These are phyloP conservation scores for Addax nasomaculatus DNA, from an alignment of 2,113 vertebrate genomes.

Conservation along the genomic window DNA sequence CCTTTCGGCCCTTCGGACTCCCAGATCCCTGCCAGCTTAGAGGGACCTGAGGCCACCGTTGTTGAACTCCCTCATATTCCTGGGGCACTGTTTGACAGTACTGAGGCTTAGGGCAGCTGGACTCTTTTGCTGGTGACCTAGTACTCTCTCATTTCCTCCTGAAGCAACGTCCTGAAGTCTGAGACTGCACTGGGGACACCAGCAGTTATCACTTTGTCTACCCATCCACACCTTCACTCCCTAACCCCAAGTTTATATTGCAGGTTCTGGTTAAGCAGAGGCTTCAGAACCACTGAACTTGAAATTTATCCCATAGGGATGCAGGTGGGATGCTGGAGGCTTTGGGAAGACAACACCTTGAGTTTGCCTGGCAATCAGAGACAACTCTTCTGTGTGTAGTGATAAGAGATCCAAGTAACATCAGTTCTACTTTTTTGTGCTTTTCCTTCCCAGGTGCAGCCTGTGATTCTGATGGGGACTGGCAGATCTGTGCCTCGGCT, in stretches of 20 bases:
- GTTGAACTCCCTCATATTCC: constrained; percentile 15
- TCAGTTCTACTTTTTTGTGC: constrained; percentile 41
- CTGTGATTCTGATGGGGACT: constrained; percentile 59
- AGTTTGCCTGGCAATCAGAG: constrained; percentile 54
- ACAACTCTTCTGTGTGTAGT: constrained; percentile 50
- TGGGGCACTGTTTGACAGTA: constrained; percentile 42
- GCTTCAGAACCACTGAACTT: constrained; percentile 63
- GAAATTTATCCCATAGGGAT: constrained; percentile 41
- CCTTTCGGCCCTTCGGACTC: background rate
- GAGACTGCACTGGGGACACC: constrained; percentile 51
- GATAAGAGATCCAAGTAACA: constrained; percentile 63
- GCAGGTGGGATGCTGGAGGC: constrained; percentile 30
- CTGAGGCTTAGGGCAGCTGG: constrained; percentile 57
- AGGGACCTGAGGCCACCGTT: background rate
- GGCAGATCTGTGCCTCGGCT: constrained; percentile 51
- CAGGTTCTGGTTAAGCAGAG: constrained; percentile 63
- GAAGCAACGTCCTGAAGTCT: constrained; percentile 13
- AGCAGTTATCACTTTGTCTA: constrained; percentile 52
- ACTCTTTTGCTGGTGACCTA: constrained; percentile 46
- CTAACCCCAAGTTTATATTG: constrained; percentile 42
- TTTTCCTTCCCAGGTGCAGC: constrained; percentile 46
- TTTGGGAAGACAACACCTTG: constrained; percentile 43
- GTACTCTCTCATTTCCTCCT: constrained; percentile 33
- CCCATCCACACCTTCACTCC: background rate
- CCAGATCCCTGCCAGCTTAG: background rate